Evolutionary conservation across 2,113 vertebrate species (phyloP).

Genomic region (Rissa tridactyla): DNA sequence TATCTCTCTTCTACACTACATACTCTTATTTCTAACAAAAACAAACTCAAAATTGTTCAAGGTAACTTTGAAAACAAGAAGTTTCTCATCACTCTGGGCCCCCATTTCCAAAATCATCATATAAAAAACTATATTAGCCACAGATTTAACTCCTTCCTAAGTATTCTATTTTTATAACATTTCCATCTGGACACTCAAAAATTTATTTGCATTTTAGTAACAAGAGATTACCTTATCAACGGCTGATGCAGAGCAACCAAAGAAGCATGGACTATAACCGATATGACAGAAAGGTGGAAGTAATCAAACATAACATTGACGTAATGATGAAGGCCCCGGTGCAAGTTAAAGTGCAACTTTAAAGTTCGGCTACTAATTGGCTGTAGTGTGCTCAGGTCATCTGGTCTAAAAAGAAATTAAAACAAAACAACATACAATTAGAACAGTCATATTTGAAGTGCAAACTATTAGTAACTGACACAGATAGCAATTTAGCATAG

Average conservation of each 20-base stretch:
- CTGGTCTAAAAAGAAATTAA: slow-evolving; percentile 77
- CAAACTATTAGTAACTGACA: neutral
- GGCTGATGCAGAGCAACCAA: slow-evolving; percentile 97
- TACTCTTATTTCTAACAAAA: neutral
- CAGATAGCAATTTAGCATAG: neutral
- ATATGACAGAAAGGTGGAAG: slow-evolving; percentile 97
- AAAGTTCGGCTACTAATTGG: slow-evolving; percentile 94
- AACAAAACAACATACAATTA: neutral
- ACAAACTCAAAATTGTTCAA: neutral
- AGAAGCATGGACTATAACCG: slow-evolving; percentile 91
- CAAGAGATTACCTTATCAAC: slow-evolving; percentile 86
- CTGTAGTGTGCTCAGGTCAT: slow-evolving; percentile 89
- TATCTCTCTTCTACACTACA: neutral
- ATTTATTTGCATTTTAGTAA: neutral
- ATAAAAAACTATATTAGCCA: neutral
- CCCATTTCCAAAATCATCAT: neutral
- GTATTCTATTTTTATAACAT: neutral
- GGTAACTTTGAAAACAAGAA: neutral
- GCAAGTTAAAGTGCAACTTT: slow-evolving; percentile 95
- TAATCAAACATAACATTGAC: slow-evolving; percentile 99
- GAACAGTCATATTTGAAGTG: neutral
- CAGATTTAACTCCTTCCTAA: neutral
- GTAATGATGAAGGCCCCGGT: slow-evolving; percentile 95
- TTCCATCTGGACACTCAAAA: neutral
- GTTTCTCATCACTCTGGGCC: neutral